Percentiles rank a stretch among this genome's conserved stretches.
Evolutionary conservation across 92 coral and sea anemone genomes (phyloP).

Genomic region (Epizoanthus rinbou): DNA sequence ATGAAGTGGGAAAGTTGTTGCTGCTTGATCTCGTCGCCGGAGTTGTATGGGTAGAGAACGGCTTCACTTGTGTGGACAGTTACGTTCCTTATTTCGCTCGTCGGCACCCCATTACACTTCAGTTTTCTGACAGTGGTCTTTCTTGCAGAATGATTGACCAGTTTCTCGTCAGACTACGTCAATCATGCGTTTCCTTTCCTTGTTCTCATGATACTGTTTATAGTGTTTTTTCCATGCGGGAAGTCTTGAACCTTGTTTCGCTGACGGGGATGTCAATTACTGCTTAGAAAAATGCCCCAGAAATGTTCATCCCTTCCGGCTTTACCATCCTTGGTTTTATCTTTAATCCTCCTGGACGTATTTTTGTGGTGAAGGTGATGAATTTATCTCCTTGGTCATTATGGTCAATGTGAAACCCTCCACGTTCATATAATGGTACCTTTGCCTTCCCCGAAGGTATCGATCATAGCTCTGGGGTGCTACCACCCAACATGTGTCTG

Average conservation of each 20-base stretch:
- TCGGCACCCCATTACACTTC: too few relatives aligned
- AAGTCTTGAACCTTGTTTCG: slow-evolving; percentile 49
- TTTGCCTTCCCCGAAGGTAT: slow-evolving; percentile 42
- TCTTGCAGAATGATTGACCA: background rate
- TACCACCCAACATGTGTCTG: too few relatives aligned
- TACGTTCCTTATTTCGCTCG: too few relatives aligned
- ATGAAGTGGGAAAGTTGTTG: too few relatives aligned
- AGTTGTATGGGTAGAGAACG: too few relatives aligned
- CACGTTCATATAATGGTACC: slow-evolving; percentile 45
- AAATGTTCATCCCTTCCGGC: slow-evolving; percentile 29
- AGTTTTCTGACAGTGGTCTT: background rate
- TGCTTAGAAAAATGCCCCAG: slow-evolving; percentile 52
- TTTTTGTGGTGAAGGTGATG: slow-evolving; percentile 41
- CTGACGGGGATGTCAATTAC: slow-evolving; percentile 52
- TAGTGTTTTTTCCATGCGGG: slow-evolving; percentile 53
- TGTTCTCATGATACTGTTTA: slow-evolving; percentile 46
- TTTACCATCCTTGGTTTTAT: slow-evolving; percentile 31
- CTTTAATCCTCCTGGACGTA: slow-evolving; percentile 49
- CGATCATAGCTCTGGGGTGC: slow-evolving; percentile 35
- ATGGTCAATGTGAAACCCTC: slow-evolving; percentile 37
- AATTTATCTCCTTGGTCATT: slow-evolving; percentile 9
- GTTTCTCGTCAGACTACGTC: background rate
- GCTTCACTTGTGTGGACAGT: too few relatives aligned
- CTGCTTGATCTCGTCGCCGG: too few relatives aligned
- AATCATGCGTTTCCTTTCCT: slow-evolving; percentile 44